A percentile compares a stretch with the other conserved stretches of the same genome.
Conservation (phyloP, 2,888 invertebrate genomes). For the Scaptomyza cyrtandrae region DNA sequence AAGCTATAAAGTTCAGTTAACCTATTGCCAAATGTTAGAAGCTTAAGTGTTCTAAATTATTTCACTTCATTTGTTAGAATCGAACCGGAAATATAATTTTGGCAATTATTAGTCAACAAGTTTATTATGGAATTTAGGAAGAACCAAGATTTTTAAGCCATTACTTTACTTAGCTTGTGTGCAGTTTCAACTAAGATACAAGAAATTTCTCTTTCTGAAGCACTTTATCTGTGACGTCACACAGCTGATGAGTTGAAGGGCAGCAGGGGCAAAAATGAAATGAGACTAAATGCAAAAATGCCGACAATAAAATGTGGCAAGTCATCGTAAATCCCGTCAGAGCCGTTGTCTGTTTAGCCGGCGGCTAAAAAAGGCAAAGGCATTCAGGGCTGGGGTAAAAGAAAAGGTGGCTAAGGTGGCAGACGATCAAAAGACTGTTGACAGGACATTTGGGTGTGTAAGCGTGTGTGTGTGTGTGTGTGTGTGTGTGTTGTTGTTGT, state of each 20-base stretch:
- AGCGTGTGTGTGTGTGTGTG: constrained; percentile 24
- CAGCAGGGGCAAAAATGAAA: background rate
- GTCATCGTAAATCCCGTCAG: constrained; percentile 62
- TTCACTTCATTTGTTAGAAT: no score
- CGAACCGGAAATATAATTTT: no score
- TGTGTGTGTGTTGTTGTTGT: constrained; percentile 43
- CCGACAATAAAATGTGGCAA: constrained; percentile 50
- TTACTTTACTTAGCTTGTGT: background rate
- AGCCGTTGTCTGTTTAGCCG: constrained; percentile 46
- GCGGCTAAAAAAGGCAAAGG: constrained; percentile 61
- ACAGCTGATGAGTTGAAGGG: background rate
- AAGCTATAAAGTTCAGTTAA: no score
- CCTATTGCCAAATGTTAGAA: background rate
- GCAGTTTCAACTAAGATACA: background rate
- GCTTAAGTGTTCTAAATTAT: no score
- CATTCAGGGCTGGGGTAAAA: constrained; percentile 42
- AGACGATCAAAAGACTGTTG: constrained; percentile 64
- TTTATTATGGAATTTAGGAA: no score
- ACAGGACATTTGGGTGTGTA: constrained; percentile 65
- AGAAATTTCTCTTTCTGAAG: background rate
- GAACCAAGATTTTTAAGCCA: background rate
- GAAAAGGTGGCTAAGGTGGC: constrained; percentile 41
- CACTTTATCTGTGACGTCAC: constrained; percentile 27
- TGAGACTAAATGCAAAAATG: constrained; percentile 38
- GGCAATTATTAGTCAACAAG: no score